Base-by-base conservation (phyloP, 2,888 invertebrate genomes). In the Tricholauxania praeusta region DNA sequence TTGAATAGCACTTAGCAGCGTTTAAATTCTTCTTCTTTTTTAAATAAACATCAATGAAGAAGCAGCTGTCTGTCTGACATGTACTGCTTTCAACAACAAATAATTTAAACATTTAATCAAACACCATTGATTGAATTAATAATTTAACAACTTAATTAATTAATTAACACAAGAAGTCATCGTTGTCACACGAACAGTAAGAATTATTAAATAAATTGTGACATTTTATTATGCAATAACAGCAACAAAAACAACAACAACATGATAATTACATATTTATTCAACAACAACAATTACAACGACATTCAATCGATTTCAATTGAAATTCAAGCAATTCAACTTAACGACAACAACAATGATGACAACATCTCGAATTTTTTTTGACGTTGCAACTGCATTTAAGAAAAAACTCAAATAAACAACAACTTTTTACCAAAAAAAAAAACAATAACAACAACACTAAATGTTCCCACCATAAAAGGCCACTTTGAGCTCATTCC, bases 381-480 rank as follows among this genome's bases (percentile, higher is more conserved):
- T 5, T 57, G 57, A 57, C 57, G 57, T 57, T 57, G 57, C 57
- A 22, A n/a, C 57, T 22, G 2, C 12, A 22, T 10, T 10, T 6
- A 57, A 14, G n/a, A n/a, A 5, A 28, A 15, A 8, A 48, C 8
- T 63, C 10, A n/a, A n/a, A 63, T 15, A 63, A 62, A n/a, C 62
- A 62, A 62, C 62, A 17, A 32, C n/a, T 6, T 19, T 47, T 63
- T 10, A 12, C 39, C n/a, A 39, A 39, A 19, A 15, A 14, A 19
- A 63, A 17, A n/a, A 63, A 19, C 12, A 17, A 63, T 47, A 63
- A 63, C 63, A 63, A 47, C 62, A 62, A 63, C 32, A 39, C 10
- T 39, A 39, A 63, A 63, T 47, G 47, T 47, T 12, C 63, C 19
- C 48, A n/a, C 63, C 63, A 48, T 63, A 63, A 63, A 63, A 63